A percentile compares a stretch with the other conserved stretches of the same genome.
Conservation (phyloP, 1,140 invertebrate species). For the Aphaenogaster floridana region DNA sequence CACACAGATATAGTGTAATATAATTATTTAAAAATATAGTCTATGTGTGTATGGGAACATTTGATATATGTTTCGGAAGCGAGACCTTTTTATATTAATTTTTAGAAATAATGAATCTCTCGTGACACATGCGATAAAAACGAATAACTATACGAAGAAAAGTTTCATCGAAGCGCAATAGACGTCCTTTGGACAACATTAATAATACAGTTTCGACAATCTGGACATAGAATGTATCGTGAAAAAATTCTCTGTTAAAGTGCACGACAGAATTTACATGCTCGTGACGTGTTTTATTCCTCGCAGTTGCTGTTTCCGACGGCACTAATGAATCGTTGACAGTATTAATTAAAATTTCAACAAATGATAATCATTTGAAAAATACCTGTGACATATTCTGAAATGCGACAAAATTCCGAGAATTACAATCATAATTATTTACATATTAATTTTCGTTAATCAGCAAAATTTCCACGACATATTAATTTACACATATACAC, state of each 20-base stretch:
- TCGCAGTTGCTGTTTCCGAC: slow-evolving; percentile 37
- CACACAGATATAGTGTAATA: background rate
- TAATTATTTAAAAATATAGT: background rate
- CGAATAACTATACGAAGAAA: background rate
- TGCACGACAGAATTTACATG: slow-evolving; percentile 23
- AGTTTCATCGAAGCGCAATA: slow-evolving; percentile 8
- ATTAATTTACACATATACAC: slow-evolving; percentile 27
- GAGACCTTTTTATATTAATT: background rate
- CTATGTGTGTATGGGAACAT: background rate
- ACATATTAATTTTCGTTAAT: slow-evolving; percentile 16
- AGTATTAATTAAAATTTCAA: slow-evolving; percentile 54
- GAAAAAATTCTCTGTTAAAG: slow-evolving; percentile 44
- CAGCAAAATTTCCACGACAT: slow-evolving; percentile 20
- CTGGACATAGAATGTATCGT: background rate
- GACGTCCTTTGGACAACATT: slow-evolving; percentile 26
- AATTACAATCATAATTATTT: slow-evolving; percentile 51
- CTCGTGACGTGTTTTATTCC: slow-evolving; percentile 46
- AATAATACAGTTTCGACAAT: slow-evolving; percentile 49
- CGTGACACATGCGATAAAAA: slow-evolving; percentile 1
- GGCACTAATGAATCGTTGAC: slow-evolving; percentile 38
- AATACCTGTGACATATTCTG: slow-evolving; percentile 12
- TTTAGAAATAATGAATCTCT: slow-evolving; percentile 41
- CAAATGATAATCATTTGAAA: slow-evolving; percentile 44
- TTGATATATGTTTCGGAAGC: background rate
- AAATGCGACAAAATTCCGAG: slow-evolving; percentile 33